A percentile compares a stretch with the other conserved stretches of the same genome.
Conservation (phyloP, 2,113 vertebrate species). For the Stegastes partitus region DNA sequence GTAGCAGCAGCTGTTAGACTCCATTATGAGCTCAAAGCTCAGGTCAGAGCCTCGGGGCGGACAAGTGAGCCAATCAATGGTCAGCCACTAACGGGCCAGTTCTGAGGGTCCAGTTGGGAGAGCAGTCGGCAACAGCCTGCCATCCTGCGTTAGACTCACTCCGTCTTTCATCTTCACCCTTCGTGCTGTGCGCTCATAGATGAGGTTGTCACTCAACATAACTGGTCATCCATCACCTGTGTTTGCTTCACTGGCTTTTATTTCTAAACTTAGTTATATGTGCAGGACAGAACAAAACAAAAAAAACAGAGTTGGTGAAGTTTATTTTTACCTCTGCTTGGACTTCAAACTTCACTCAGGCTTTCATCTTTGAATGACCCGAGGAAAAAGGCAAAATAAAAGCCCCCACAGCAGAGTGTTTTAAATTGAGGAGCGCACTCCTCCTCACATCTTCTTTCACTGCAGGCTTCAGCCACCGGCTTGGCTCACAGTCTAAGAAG, state of each 20-base stretch:
- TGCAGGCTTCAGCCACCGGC: slow-evolving; percentile 64
- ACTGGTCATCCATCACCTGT: slow-evolving; percentile 49
- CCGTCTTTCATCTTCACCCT: slow-evolving; percentile 43
- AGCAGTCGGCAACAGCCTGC: slow-evolving; percentile 44
- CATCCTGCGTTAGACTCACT: slow-evolving; percentile 64
- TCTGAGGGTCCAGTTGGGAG: slow-evolving; percentile 64
- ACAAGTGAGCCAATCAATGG: slow-evolving; percentile 68
- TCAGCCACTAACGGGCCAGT: slow-evolving; percentile 43
- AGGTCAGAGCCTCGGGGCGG: slow-evolving; percentile 71
- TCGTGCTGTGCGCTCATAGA: slow-evolving; percentile 38
- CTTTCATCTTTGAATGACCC: slow-evolving; percentile 75
- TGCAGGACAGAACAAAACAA: slow-evolving; percentile 26
- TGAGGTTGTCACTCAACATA: slow-evolving; percentile 31
- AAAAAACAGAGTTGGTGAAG: slow-evolving; percentile 29
- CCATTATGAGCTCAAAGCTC: slow-evolving; percentile 78
- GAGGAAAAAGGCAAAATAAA: slow-evolving; percentile 69
- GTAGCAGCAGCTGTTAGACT: slow-evolving; percentile 80
- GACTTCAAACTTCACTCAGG: slow-evolving; percentile 41
- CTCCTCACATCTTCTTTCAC: slow-evolving; percentile 51
- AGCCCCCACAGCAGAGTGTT: slow-evolving; percentile 69
- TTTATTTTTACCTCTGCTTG: slow-evolving; percentile 45
- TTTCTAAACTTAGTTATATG: slow-evolving; percentile 32
- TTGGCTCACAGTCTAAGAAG: slow-evolving; percentile 54
- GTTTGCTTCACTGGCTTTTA: slow-evolving; percentile 31
- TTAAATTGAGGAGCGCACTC: slow-evolving; percentile 46